Evolutionary conservation across 2,113 vertebrate genomes (phyloP).

Genomic region (Dasyurus viverrinus): DNA sequence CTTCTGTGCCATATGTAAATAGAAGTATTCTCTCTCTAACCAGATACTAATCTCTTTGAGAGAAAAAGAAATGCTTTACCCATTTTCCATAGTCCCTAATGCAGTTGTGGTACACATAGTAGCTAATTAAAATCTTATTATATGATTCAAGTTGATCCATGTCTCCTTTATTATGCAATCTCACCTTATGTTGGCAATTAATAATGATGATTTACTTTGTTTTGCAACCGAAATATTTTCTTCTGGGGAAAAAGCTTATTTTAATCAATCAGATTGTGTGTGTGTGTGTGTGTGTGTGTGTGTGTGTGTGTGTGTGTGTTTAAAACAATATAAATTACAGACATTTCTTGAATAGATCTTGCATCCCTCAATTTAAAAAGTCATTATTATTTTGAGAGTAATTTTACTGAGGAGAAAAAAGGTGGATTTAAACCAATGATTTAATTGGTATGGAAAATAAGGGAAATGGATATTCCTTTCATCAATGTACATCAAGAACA

Average conservation of each 20-base stretch:
- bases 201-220: not conserved
- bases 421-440: not conserved
- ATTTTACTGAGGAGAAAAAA: not conserved
- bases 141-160: not conserved
- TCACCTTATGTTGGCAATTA: not conserved
- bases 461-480: not conserved
- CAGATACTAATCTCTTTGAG: not conserved
- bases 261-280: not conserved
- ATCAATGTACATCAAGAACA: not conserved
- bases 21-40: not conserved
- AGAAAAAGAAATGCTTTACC: not conserved
- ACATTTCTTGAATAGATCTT: not conserved
- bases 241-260: not conserved
- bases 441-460: not conserved
- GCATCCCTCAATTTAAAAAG: not conserved
- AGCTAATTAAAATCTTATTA: not conserved
- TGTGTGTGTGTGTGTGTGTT: not conserved
- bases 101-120: not conserved
- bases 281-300: not conserved
- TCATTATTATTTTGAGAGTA: not conserved
- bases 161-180: not conserved
- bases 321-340: not conserved
- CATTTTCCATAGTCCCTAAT: not conserved
- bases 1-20: not conserved
- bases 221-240: not conserved